Base-by-base conservation (phyloP, 2,888 invertebrate species). In the Agrotis exclamationis region DNA sequence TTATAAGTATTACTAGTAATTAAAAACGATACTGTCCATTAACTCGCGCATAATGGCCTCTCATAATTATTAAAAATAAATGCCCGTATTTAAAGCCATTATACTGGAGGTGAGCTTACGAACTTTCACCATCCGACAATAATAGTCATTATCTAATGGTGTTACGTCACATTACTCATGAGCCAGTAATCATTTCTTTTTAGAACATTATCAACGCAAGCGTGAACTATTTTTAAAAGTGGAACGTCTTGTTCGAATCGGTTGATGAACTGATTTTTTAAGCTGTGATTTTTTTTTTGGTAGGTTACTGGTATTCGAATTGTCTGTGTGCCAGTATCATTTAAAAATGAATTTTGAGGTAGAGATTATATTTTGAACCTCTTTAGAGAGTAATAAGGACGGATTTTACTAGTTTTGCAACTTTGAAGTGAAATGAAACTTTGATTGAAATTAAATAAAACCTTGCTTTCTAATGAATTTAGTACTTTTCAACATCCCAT, bases 101-200 rank as follows among this genome's bases (percentile, higher is more conserved):
- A 75, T 53, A 59, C 60, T 51, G 22, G 74, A 64, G 74, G 76
- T 70, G 74, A 83, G 77, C 80, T 83, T 79, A 82, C 84, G 78
- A 87, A 91, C 92, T 92, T 92, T 92, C 92, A 90, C 92, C 88
- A 76, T 20, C 80, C 76, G 80, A 88, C 87, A 89, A 89, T 88
- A 89, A 89, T 88, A 75, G 65, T 39, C 50, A 88, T 93, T 93
- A 92, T 90, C 91, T 93, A 93, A 93, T 91, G 85, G 85, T 83
- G 75, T 93, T 93, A 89, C 92, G 84, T 91, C 88, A 92, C 82
- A 59, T 79, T 77, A 74, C 80, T 86, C 84, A 85, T 87, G 83
- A 86, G 84, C 78, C 81, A 75, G 76, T 66, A 56, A 72, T 80
- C 33, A 69, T 75, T 72, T 75, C 33, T 78, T 83, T 79, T 82